A percentile compares a stretch with the other conserved stretches of the same genome.
Evolutionary conservation across 2,113 vertebrate species (phyloP).

Genomic region (Trochalopteron elliotii): DNA sequence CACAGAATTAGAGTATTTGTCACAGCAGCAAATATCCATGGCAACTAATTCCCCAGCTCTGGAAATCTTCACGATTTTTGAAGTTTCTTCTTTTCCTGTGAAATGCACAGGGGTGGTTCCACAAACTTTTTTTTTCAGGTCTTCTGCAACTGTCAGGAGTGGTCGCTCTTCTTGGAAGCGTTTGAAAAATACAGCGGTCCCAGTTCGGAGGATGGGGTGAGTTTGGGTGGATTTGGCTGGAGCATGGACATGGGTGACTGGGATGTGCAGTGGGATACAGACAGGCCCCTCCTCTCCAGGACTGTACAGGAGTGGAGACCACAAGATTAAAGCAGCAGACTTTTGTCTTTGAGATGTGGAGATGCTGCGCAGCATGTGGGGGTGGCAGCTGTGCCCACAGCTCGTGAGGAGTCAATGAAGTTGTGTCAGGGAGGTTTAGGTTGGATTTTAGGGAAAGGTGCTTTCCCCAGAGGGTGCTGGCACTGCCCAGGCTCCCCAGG

Average conservation of each 20-base stretch:
- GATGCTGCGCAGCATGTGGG: not conserved
- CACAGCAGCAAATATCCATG: not conserved
- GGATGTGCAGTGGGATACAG: not conserved
- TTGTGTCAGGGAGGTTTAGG: not conserved
- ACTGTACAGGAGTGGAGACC: not conserved
- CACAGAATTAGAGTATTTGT: not conserved
- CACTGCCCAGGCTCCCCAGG: not conserved
- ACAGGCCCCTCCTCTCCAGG: not conserved
- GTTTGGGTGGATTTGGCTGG: constrained; percentile 6
- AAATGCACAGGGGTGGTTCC: constrained; percentile 5
- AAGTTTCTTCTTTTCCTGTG: not conserved
- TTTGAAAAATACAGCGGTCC: not conserved
- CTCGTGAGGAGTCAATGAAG: fast-evolving
- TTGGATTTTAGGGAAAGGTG: not conserved
- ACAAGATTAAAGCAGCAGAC: not conserved
- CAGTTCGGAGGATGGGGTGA: not conserved
- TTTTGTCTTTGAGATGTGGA: not conserved
- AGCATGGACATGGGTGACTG: not conserved
- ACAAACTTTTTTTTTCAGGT: constrained; percentile 14
- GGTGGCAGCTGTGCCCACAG: not conserved
- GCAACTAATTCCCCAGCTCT: not conserved
- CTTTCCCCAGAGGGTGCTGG: not conserved
- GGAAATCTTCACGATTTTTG: not conserved
- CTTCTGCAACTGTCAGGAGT: constrained; percentile 5
- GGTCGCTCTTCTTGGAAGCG: not conserved